A percentile compares a stretch with the other conserved stretches of the same genome.
Conservation (phyloP, 2,797 vertebrate species). For the Furcifer pardalis region DNA sequence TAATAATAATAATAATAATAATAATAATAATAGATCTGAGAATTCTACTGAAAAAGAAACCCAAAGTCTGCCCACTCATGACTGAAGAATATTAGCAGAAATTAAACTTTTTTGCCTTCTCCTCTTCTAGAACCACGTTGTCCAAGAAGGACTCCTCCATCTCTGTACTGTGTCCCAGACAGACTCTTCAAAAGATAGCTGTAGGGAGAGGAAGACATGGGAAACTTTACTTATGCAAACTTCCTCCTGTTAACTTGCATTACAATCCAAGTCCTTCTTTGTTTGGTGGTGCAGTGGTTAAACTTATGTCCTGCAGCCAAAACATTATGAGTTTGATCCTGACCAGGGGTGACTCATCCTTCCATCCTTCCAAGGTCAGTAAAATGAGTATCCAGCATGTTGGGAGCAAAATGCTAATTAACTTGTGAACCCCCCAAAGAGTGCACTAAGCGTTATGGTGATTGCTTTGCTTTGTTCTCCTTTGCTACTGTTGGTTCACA, state of each 20-base stretch:
- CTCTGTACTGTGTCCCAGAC: background rate
- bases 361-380: too few species aligned
- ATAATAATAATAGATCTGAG: too few species aligned
- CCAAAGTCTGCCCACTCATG: background rate
- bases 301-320: too few species aligned
- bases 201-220: background rate
- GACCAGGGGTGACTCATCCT: too few species aligned
- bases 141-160: background rate
- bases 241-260: background rate
- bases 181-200: background rate
- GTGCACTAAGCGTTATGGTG: too few species aligned
- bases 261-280: background rate
- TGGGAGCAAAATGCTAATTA: too few species aligned
- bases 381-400: too few species aligned
- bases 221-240: background rate
- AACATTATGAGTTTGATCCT: too few species aligned
- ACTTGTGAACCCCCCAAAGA: too few species aligned
- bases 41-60: background rate
- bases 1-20: too few species aligned
- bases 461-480: too few species aligned
- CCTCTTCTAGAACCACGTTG: background rate
- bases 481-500: background rate
- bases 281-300: too few species aligned
- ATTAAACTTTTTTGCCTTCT: background rate
- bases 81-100: background rate